Evolutionary conservation across 2,888 invertebrate genomes (phyloP).

Genomic region (Glaucopsyche alexis): DNA sequence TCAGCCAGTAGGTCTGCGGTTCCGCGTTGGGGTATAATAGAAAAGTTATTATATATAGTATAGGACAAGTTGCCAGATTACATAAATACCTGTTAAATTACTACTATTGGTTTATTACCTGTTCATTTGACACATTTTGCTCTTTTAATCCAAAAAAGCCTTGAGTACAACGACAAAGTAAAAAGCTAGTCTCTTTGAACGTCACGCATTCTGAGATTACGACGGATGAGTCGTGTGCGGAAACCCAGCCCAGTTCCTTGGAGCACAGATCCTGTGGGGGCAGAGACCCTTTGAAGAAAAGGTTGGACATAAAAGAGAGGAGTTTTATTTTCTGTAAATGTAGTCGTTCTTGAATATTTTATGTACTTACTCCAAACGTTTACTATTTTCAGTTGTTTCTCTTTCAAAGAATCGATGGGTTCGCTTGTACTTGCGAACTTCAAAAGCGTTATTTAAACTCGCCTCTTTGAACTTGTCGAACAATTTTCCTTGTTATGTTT

Average conservation of each 20-base stretch:
- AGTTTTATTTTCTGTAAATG: neutral
- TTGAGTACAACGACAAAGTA: neutral
- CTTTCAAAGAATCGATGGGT: neutral
- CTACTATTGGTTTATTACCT: no score
- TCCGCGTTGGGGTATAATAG: no score
- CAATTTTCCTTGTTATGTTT: constrained; percentile 3
- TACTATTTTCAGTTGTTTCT: neutral
- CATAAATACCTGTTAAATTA: no score
- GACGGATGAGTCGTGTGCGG: constrained; percentile 4
- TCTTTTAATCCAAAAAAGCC: no score
- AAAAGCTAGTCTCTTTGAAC: neutral
- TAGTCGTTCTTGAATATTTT: neutral
- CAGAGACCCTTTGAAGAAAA: neutral
- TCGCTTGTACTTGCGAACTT: neutral
- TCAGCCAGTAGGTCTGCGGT: no score
- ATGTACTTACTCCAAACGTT: neutral
- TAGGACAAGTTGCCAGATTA: no score
- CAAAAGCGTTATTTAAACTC: constrained; percentile 7
- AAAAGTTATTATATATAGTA: no score
- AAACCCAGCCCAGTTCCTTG: neutral
- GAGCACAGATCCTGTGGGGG: neutral
- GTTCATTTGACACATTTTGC: no score
- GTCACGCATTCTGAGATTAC: constrained; percentile 23
- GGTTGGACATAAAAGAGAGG: neutral
- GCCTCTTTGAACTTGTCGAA: constrained; percentile 8